Conservation (phyloP, 2,888 invertebrate species). For the Diabrotica balteata region DNA sequence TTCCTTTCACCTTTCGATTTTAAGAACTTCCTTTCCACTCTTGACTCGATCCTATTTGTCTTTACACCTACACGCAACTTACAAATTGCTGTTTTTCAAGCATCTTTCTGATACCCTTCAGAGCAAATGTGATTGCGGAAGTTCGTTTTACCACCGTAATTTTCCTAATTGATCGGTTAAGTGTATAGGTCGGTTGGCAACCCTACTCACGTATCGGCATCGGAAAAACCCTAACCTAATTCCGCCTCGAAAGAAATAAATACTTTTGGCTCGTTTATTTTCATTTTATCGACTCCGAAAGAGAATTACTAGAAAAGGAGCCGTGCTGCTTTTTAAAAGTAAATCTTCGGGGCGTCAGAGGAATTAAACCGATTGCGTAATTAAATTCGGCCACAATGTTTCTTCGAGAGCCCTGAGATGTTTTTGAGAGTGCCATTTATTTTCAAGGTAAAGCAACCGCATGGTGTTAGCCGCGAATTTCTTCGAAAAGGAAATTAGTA, state of each 20-base stretch:
- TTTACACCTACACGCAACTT: neutral
- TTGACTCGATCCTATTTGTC: neutral
- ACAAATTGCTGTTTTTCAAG: conserved; percentile 1
- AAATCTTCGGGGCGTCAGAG: neutral
- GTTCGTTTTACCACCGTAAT: conserved; percentile 8
- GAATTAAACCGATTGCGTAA: conserved; percentile 4
- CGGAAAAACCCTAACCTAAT: conserved; percentile 5
- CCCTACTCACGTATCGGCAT: conserved; percentile 11
- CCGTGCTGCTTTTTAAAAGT: conserved; percentile 9
- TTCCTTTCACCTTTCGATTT: too few species aligned
- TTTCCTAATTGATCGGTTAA: conserved; percentile 13
- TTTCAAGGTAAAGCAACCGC: too few species aligned
- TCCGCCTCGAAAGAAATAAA: conserved; percentile 7
- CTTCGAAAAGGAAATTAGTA: too few species aligned
- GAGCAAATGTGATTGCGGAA: conserved; percentile 7
- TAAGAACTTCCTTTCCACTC: too few species aligned
- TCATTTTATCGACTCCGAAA: conserved; percentile 11
- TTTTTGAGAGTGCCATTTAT: neutral
- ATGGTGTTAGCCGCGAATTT: too few species aligned
- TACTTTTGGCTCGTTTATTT: conserved; percentile 8
- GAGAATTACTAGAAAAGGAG: neutral
- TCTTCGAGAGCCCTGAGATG: neutral
- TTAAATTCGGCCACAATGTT: neutral
- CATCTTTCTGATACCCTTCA: conserved; percentile 6
- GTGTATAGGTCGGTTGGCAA: conserved; percentile 3